Evolutionary conservation across 2,888 invertebrate species (phyloP), one percentile per base, ranked within the genome.

Genomic region (Aleiodes testaceus): DNA sequence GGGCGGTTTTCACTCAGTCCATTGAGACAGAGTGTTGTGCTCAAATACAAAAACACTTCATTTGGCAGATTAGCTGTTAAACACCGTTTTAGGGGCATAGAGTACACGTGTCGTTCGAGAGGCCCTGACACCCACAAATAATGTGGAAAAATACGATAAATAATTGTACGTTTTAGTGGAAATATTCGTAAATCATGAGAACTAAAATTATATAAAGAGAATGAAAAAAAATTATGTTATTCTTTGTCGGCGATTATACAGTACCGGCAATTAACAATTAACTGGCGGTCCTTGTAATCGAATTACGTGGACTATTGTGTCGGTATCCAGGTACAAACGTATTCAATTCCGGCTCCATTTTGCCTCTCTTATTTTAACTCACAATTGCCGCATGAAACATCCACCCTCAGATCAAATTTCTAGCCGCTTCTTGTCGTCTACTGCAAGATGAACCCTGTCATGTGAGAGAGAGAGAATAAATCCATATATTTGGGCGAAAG

Each of bases 21-120:
- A 86, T 85, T 85, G 82, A 85, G 83, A 82, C 83, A 78, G 85
- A 87, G 87, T 87, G 86, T 87, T 86, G 85, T 87, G 87, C 84
- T 86, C 86, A 84, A 86, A 85, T 82, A 87, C 86, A 87, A 87
- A 87, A 87, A 87, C 87, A 87, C 87, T 87, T 87, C 87, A 86
- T 87, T 87, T 86, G 86, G 83, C 82, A 84, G 87, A 87, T 87
- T 87, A 87, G 87, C 87, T 85, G 86, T 85, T 87, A 86, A 87
- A 87, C 85, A 84, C 81, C 82, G 79, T 81, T 59, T 36, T 20
- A 82, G 80, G 81, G 59, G 26, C 64, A 67, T 61, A 65, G 16
- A 45, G 70, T 72, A 75, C 77, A 77, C 77, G 77, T 77, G 77
- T 77, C 75, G 66, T 73, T 69, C 42, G 14, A 52, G 63, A 69